A percentile compares a stretch with the other conserved stretches of the same genome.
Conservation (phyloP, 2,888 invertebrate genomes). For the Lepidochrysops patricia region DNA sequence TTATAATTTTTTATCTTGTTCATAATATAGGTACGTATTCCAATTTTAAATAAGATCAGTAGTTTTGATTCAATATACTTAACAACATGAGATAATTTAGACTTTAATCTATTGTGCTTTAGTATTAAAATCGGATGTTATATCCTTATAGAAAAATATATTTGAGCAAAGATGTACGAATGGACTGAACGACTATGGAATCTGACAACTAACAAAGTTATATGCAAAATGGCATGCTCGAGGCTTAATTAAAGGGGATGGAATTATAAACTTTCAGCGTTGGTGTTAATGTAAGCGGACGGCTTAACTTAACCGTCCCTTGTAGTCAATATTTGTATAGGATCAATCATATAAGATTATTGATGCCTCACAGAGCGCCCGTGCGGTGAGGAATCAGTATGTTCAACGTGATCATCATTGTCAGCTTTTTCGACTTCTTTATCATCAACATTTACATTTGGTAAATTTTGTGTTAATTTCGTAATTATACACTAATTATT, state of each 20-base stretch:
- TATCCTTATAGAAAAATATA: too few species aligned
- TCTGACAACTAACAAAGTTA: conserved; percentile 15
- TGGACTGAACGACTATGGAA: neutral
- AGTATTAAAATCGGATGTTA: too few species aligned
- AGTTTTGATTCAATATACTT: too few species aligned
- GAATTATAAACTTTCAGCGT: conserved; percentile 45
- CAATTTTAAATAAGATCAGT: too few species aligned
- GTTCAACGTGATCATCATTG: neutral
- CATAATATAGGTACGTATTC: too few species aligned
- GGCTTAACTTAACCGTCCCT: conserved; percentile 29
- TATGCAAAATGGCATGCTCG: conserved; percentile 29
- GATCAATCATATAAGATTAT: conserved; percentile 65
- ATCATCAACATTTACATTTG: too few species aligned
- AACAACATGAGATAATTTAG: too few species aligned
- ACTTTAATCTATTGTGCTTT: too few species aligned
- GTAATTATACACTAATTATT: too few species aligned
- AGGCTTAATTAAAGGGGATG: conserved; percentile 40
- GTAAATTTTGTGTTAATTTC: too few species aligned
- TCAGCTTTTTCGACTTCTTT: too few species aligned
- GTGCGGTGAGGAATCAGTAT: neutral
- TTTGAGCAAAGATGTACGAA: neutral
- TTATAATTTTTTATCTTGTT: too few species aligned
- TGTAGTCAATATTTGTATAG: conserved; percentile 66
- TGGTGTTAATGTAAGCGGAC: conserved; percentile 41
- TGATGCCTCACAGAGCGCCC: conserved; percentile 42